phyloP scores from a whole-genome alignment of 2,797 vertebrate genomes.

The Tokudaia tokunoshimensis region DNA sequence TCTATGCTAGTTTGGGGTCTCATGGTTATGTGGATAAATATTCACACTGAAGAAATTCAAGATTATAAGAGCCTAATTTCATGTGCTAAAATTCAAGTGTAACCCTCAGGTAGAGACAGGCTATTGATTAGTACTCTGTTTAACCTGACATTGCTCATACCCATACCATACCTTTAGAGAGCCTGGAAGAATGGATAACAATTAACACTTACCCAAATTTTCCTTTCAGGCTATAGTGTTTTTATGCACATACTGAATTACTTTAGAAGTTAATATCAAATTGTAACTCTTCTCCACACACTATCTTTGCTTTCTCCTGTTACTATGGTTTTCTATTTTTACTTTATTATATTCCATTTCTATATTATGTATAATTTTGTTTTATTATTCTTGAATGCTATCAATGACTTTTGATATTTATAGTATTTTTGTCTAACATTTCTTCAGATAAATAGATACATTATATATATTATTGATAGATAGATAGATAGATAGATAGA shows the following conservation, averaged over 20 bases:
- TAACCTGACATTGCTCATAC: neutral
- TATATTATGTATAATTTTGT: neutral
- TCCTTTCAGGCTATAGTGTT: neutral
- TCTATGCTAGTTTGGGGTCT: neutral
- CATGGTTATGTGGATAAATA: neutral
- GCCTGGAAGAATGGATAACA: neutral
- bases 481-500: neutral
- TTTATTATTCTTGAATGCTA: neutral
- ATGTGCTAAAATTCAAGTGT: conserved; percentile 16
- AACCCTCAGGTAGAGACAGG: conserved; percentile 6
- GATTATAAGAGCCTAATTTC: neutral
- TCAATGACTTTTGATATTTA: neutral
- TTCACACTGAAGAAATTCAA: conserved; percentile 1
- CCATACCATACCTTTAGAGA: neutral
- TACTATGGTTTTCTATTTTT: neutral
- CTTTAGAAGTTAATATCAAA: conserved; percentile 60
- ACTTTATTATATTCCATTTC: conserved; percentile 23
- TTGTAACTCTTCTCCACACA: conserved; percentile 45
- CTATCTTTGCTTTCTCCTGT: neutral
- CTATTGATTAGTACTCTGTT: conserved; percentile 50
- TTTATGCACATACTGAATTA: conserved; percentile 50
- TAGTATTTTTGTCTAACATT: neutral
- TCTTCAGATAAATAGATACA: neutral
- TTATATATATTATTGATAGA: neutral
- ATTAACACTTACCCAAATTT: conserved; percentile 56